These are phyloP conservation scores for Bugulina stolonifera DNA, from an alignment of 2,888 invertebrate species.

Conservation along the genomic window DNA sequence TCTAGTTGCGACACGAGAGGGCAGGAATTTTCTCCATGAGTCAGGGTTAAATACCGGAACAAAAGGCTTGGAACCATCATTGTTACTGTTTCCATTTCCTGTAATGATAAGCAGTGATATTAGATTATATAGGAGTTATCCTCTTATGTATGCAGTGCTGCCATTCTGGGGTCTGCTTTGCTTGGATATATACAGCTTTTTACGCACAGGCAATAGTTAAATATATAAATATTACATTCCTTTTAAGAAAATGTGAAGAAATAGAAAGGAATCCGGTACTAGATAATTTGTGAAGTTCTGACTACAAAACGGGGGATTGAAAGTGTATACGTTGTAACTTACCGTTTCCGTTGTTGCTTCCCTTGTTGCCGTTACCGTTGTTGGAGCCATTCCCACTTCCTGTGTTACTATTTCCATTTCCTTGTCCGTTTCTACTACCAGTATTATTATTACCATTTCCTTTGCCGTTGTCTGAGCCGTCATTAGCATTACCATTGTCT, in stretches of 20 bases:
- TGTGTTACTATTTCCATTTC: slow-evolving; percentile 18
- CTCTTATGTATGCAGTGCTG: too few species aligned
- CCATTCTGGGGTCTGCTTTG: too few species aligned
- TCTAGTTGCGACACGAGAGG: too few species aligned
- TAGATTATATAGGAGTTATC: too few species aligned
- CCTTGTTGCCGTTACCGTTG: slow-evolving; percentile 19
- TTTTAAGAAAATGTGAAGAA: too few species aligned
- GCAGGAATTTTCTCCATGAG: slow-evolving; percentile 22
- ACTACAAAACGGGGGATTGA: too few species aligned
- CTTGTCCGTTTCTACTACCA: slow-evolving; percentile 7
- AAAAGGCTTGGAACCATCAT: not conserved
- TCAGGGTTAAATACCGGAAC: not conserved
- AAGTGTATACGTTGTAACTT: slow-evolving; percentile 9
- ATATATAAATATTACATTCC: too few species aligned
- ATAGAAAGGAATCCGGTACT: too few species aligned
- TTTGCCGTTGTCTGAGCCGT: slow-evolving; percentile 3
- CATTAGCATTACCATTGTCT: slow-evolving; percentile 22
- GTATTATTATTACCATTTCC: slow-evolving; percentile 21
- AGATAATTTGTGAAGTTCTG: too few species aligned
- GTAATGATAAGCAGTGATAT: too few species aligned
- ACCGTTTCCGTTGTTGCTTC: slow-evolving; percentile 14
- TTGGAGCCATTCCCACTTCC: slow-evolving; percentile 12
- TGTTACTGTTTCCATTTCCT: slow-evolving; percentile 20
- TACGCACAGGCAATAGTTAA: too few species aligned
- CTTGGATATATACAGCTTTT: too few species aligned